Evolutionary conservation across 2,888 invertebrate species (phyloP).

Genomic region (Drosophila limbata): DNA sequence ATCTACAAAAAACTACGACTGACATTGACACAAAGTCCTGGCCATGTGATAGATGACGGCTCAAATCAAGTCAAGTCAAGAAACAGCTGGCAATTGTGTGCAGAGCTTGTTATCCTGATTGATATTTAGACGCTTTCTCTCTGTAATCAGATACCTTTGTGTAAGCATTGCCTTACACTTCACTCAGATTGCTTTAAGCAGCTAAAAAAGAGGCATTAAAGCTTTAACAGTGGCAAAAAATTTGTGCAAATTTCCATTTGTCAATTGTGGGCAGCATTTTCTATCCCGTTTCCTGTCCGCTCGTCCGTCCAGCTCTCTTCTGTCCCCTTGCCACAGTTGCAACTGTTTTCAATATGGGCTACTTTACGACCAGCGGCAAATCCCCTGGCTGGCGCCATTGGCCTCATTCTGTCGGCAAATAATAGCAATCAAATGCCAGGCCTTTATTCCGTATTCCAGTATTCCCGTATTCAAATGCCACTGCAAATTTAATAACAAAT

Average conservation of each 20-base stretch:
- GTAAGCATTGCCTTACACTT: not conserved
- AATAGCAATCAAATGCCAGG: conserved; percentile 70
- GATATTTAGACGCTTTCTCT: conserved; percentile 53
- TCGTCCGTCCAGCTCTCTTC: not conserved
- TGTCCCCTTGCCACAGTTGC: conserved; percentile 9
- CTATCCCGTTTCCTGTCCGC: conserved; percentile 6
- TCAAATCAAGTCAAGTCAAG: conserved; percentile 25
- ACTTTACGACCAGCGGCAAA: conserved; percentile 49
- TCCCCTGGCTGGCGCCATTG: conserved; percentile 55
- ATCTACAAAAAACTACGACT: conserved; percentile 17
- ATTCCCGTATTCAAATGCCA: conserved; percentile 66
- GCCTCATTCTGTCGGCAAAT: conserved; percentile 72
- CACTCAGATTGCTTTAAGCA: conserved; percentile 6
- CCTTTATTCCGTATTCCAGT: conserved; percentile 28
- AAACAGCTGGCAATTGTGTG: conserved; percentile 71
- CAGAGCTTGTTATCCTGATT: conserved; percentile 65
- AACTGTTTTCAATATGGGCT: conserved; percentile 50
- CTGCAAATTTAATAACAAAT: conserved; percentile 79
- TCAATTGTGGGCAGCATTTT: conserved; percentile 39
- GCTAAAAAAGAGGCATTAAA: conserved; percentile 26
- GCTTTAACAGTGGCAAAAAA: conserved; percentile 34
- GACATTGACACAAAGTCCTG: not conserved
- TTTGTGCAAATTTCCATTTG: conserved; percentile 56
- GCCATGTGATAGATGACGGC: conserved; percentile 68
- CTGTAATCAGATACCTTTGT: conserved; percentile 10